Evolutionary conservation across 1,140 invertebrate genomes (phyloP).

Genomic region (Solenopsis fugax): DNA sequence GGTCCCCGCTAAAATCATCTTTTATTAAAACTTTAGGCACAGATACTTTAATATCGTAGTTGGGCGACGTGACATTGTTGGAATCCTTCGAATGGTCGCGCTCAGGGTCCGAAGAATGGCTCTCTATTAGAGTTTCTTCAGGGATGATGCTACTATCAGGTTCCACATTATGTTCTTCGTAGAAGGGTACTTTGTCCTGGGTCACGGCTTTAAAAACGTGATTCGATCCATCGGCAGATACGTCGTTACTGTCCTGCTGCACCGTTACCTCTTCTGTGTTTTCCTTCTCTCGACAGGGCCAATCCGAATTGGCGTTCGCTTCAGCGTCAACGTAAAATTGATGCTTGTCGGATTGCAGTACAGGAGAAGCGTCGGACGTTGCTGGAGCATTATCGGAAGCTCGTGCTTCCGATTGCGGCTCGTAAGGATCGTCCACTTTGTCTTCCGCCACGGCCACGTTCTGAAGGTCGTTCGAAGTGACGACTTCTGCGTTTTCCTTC

Average conservation of each 20-base stretch:
- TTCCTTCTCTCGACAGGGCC: conserved; percentile 27
- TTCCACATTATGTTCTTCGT: conserved; percentile 15
- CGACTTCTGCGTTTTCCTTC: conserved; percentile 61
- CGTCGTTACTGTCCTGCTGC: conserved; percentile 30
- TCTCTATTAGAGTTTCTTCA: conserved; percentile 13
- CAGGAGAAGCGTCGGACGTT: not conserved
- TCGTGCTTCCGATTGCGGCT: not conserved
- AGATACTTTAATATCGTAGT: conserved; percentile 43
- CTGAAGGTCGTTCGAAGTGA: conserved; percentile 37
- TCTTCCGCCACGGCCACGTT: conserved; percentile 74
- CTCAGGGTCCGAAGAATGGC: not conserved
- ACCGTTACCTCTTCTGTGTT: not conserved
- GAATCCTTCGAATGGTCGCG: not conserved
- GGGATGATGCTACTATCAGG: conserved; percentile 42
- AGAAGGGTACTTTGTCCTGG: conserved; percentile 18
- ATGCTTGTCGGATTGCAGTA: not conserved
- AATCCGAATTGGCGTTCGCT: conserved; percentile 50
- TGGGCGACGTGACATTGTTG: not conserved
- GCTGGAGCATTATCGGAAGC: not conserved
- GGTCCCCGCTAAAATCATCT: conserved; percentile 30
- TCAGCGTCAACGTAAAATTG: conserved; percentile 42
- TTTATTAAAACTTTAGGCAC: conserved; percentile 23
- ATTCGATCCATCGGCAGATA: conserved; percentile 6
- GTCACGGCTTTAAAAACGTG: conserved; percentile 41
- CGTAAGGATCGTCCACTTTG: conserved; percentile 42